Evolutionary conservation across 2,797 vertebrate genomes (phyloP).

Genomic region (Sebastes glaucus): DNA sequence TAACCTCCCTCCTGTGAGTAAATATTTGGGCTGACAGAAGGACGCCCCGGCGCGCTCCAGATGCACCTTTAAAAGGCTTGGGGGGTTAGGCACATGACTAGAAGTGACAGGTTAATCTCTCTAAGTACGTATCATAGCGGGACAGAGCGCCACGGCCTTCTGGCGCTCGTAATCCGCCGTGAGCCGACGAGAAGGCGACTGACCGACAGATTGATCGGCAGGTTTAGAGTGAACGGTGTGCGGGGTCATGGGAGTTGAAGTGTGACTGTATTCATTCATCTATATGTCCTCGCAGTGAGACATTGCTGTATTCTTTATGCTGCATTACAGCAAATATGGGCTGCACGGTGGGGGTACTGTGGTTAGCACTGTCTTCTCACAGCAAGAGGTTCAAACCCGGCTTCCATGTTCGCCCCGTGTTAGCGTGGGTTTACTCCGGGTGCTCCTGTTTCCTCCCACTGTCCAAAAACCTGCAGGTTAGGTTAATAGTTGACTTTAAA

Average conservation of each 20-base stretch:
- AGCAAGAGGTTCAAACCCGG: too few species aligned
- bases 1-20: conserved; percentile 26
- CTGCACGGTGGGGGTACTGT: too few species aligned
- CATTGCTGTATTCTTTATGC: neutral
- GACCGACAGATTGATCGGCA: neutral
- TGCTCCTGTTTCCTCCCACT: too few species aligned
- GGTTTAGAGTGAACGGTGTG: neutral
- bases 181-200: neutral
- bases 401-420: too few species aligned
- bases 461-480: too few species aligned
- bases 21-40: conserved; percentile 55
- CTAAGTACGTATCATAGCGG: conserved; percentile 28
- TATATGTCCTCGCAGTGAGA: neutral
- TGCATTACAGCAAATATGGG: neutral
- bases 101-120: conserved; percentile 55
- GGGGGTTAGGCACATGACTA: conserved; percentile 16
- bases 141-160: conserved; percentile 32
- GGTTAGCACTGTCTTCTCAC: too few species aligned
- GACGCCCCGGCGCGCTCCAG: conserved; percentile 27
- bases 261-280: too few species aligned
- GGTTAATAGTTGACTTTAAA: too few species aligned
- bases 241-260: neutral
- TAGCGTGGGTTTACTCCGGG: too few species aligned
- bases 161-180: conserved; percentile 53
- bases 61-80: conserved; percentile 58